Evolutionary conservation across 2,797 vertebrate genomes (phyloP).

Genomic region (Xiphorhynchus erythropygius): DNA sequence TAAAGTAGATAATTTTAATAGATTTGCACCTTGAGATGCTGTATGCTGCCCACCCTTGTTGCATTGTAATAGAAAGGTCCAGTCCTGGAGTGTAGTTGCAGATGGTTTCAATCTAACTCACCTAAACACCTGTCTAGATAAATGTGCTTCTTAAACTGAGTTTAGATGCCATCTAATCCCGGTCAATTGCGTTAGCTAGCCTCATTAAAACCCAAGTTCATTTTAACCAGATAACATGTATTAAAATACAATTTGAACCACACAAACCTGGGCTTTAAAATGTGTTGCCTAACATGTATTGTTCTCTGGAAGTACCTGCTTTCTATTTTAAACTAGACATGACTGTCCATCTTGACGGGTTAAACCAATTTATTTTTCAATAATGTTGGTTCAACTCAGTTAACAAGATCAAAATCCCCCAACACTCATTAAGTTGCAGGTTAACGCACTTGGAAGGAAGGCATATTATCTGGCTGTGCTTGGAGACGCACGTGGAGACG

Average conservation of each 20-base stretch:
- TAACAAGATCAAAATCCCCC: conserved; percentile 13
- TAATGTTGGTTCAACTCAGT: neutral
- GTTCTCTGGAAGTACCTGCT: neutral
- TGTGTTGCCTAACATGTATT: neutral
- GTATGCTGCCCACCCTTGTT: neutral
- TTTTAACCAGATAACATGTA: neutral
- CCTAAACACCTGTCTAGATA: neutral
- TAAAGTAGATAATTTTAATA: neutral
- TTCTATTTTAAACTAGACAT: neutral
- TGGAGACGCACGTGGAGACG: rapidly evolving
- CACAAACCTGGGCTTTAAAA: neutral
- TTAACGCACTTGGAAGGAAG: neutral
- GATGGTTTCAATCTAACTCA: neutral
- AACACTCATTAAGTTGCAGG: neutral
- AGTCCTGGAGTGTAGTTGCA: neutral
- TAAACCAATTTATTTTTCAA: conserved; percentile 14
- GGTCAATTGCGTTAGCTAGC: neutral
- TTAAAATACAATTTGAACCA: neutral
- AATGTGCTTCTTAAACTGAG: neutral
- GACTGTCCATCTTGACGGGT: neutral
- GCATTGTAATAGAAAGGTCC: neutral
- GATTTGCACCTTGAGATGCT: neutral
- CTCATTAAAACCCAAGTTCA: neutral
- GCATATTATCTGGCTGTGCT: neutral
- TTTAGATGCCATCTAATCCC: neutral